Conservation (phyloP, 2,797 vertebrate species). For the Crocodylus rhombifer region DNA sequence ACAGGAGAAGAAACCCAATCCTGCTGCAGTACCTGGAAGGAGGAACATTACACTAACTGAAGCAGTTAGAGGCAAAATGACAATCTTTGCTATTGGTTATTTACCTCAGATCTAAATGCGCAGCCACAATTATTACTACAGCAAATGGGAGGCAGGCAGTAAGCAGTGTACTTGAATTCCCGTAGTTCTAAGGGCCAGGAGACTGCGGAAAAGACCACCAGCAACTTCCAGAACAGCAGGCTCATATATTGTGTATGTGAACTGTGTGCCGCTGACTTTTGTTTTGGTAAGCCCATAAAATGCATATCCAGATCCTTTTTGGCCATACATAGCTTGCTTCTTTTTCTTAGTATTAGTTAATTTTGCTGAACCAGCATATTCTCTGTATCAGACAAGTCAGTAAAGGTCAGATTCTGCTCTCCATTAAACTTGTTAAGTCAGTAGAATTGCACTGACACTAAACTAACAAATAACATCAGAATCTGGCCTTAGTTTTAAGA, state of each 20-base stretch:
- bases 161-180: conserved; percentile 1
- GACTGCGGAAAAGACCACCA: not conserved
- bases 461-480: not conserved
- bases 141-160: not conserved
- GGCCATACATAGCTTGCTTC: not conserved
- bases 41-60: not conserved
- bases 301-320: accelerated
- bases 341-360: not conserved
- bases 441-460: not conserved
- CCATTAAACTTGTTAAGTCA: not conserved
- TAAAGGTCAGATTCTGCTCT: not conserved
- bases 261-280: not conserved
- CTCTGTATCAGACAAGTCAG: not conserved
- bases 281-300: not conserved
- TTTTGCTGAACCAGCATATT: not conserved
- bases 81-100: not conserved
- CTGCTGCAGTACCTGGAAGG: not conserved
- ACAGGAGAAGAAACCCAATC: not conserved
- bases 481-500: not conserved
- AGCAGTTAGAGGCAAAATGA: not conserved
- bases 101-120: not conserved
- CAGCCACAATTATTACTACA: not conserved
- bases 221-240: not conserved
- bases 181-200: not conserved
- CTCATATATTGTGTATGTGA: not conserved